Base-by-base conservation (phyloP, 1,140 invertebrate species). In the Drosophila sucinea region DNA sequence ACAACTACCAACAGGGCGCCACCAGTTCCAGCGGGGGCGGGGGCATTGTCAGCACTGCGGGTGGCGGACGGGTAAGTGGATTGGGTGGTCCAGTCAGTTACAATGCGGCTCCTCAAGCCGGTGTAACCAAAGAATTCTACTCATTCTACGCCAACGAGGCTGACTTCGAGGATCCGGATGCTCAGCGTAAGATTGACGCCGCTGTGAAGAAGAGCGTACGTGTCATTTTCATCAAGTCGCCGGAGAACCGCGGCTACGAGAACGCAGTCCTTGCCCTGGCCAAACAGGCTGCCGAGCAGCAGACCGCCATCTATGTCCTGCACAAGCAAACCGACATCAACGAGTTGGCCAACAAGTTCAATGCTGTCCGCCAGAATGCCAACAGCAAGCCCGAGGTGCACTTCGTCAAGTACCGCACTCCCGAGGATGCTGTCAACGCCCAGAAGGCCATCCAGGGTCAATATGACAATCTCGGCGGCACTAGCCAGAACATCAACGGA, bases 371-470 rank as follows among this genome's bases (percentile, higher is more conserved):
- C 38, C 72, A 81, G 65, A 84, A 78, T 8, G 73, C 77, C 47
- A 81, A 75, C 60, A 44, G 73, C 33, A 90, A 78, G 41, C 90
- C 89, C 10, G 90, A 91, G 57, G 90, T 91, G 29, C 90, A 91
- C 67, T 91, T 91, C 38, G 89, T 91, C 56, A 91, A 91, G 60
- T 91, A 91, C 30, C 77, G 89, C 44, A 91, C 90, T 0, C 90
- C 77, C 4, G 85, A 91, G 63, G 90, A 91, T 57, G 90, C 90
- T n/a, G 66, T 57, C 47, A 91, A 91, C 23, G 90, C 90, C 5
- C 90, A 91, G 60, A 58, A 54, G 5, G 76, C 77, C 27, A 91
- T 91, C 51, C 90, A 91, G 66, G 58, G 67, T 17, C 85, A 91
- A 60, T 91, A 91, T 60, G 85, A 91, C 40, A 68, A 79, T 2